Evolutionary conservation across 2,797 vertebrate genomes (phyloP), one percentile per base, ranked within the genome.

Genomic region (Natrix natrix): DNA sequence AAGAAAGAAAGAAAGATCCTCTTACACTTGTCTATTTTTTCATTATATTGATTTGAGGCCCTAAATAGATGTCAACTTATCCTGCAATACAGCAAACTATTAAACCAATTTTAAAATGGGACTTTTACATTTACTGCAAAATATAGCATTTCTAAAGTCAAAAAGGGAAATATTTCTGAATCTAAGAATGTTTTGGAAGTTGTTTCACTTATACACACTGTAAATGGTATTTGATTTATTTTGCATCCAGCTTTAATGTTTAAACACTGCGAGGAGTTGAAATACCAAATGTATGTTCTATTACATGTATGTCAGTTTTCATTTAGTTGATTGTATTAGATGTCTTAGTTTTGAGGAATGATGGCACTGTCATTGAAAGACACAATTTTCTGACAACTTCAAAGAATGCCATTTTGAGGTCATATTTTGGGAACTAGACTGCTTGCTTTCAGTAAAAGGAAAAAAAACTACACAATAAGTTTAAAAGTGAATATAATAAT

Each of bases 251-350:
- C 97, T 97, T 97, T 98, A 97, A 97, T 97, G 97, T 97, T 98
- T 98, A 97, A 97, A 97, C 97, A 96, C 95, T 97, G 96, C 97
- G 97, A 97, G 97, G 97, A 98, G 97, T 98, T 98, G 98, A 98
- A 98, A 98, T 97, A 97, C 97, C 98, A 97, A 98, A 98, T 97
- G 28, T 90, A 37, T 74, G 83, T 93, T 90, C 60, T 97, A 97
- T 97, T 97, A 97, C 97, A 61, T 97, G 97, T 97, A 97, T 97
- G 98, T 97, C 97, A 98, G 97, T 98, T 95, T 97, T 98, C 97
- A 98, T 98, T 98, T 97, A 97, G 96, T 95, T 97, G 97, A 98
- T 98, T 98, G 97, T 97, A 96, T 98, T 97, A 97, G 96, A 98
- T 97, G 97, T 97, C 97, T 98, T 97, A 96, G 97, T 98, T 98